A percentile compares a stretch with the other conserved stretches of the same genome.
phyloP scores from a whole-genome alignment of 2,113 vertebrate species.

The Lasiurus cinereus region DNA sequence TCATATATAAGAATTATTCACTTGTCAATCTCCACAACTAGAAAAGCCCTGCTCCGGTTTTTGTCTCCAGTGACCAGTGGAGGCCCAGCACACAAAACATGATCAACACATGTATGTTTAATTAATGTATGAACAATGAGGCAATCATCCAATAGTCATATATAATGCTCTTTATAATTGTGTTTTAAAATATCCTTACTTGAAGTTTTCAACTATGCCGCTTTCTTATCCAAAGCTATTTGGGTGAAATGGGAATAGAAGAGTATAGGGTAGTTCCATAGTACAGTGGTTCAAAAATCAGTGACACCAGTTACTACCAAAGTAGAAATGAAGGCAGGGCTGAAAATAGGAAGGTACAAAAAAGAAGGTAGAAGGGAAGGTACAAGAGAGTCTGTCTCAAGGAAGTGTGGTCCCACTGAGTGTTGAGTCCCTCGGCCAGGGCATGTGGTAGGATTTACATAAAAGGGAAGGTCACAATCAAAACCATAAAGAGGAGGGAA shows the following conservation, averaged over 20 bases:
- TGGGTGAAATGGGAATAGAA: neutral
- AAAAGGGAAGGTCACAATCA: neutral
- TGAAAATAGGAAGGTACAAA: neutral
- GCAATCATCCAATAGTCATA: neutral
- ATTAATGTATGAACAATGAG: neutral
- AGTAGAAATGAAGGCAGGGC: neutral
- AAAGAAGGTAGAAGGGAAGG: neutral
- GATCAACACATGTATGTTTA: neutral
- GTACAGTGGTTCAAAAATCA: neutral
- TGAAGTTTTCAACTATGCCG: neutral
- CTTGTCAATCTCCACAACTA: neutral
- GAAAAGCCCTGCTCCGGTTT: neutral
- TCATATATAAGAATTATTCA: neutral
- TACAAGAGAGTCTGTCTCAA: neutral
- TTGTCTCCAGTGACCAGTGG: neutral
- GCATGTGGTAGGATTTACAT: neutral
- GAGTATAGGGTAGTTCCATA: neutral
- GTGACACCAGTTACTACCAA: neutral
- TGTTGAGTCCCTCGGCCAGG: neutral
- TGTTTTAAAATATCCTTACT: constrained; percentile 24
- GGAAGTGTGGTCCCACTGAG: neutral
- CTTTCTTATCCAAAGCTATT: neutral
- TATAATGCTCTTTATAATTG: neutral
- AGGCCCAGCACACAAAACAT: neutral
- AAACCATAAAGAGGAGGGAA: neutral